Evolutionary conservation across 1,140 invertebrate genomes (phyloP).

Genomic region (Magallana ariakensis): DNA sequence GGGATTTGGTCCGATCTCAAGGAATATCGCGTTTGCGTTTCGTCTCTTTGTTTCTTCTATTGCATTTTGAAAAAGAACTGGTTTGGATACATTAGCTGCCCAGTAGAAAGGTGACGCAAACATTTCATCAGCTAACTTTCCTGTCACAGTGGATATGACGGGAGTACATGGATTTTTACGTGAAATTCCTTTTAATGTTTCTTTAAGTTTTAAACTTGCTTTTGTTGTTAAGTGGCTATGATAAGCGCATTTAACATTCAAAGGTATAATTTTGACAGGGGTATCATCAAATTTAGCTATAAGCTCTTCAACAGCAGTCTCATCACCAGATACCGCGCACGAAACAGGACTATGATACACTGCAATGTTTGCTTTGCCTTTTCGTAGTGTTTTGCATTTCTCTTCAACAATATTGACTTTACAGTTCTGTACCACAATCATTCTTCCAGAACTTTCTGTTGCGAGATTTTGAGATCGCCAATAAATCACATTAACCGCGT

Average conservation of each 20-base stretch:
- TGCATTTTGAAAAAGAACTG: slow-evolving; percentile 54
- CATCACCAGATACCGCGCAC: slow-evolving; percentile 58
- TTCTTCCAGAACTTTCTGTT: slow-evolving; percentile 47
- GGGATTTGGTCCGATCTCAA: slow-evolving; percentile 70
- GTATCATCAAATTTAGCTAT: neutral
- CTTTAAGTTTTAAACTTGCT: slow-evolving; percentile 13
- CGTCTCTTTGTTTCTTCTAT: slow-evolving; percentile 1
- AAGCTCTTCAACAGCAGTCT: slow-evolving; percentile 34
- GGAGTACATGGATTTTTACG: neutral
- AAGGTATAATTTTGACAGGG: neutral
- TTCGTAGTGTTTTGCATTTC: slow-evolving; percentile 29
- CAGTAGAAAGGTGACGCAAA: slow-evolving; percentile 46
- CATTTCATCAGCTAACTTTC: neutral
- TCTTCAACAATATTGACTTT: slow-evolving; percentile 33
- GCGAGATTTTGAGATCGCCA: slow-evolving; percentile 47
- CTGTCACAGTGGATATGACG: slow-evolving; percentile 54
- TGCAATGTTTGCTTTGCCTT: slow-evolving; percentile 47
- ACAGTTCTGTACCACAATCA: slow-evolving; percentile 58
- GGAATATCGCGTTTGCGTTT: slow-evolving; percentile 58
- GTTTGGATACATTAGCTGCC: slow-evolving; percentile 51
- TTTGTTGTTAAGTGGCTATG: slow-evolving; percentile 57
- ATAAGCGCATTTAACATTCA: slow-evolving; percentile 56
- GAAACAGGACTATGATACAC: slow-evolving; percentile 55
- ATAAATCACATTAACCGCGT: slow-evolving; percentile 61
- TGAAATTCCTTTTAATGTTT: slow-evolving; percentile 29